Conservation (phyloP, 2,888 invertebrate species). For the Yponomeuta sedellus region DNA sequence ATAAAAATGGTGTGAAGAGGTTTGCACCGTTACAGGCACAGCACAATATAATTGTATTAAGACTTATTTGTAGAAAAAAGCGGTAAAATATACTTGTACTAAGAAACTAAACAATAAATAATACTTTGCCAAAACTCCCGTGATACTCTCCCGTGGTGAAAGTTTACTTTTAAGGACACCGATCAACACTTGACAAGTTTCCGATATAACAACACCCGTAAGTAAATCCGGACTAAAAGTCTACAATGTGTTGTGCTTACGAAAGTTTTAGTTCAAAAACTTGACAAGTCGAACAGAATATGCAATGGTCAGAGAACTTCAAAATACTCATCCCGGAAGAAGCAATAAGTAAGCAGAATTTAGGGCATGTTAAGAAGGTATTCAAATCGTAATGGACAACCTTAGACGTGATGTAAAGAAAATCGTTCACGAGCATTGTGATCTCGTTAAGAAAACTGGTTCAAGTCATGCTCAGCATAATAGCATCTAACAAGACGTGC, state of each 20-base stretch:
- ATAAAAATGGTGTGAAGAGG: too few relatives aligned
- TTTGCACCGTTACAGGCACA: too few relatives aligned
- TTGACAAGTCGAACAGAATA: background rate
- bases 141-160: background rate
- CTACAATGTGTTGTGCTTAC: too few relatives aligned
- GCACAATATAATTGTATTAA: too few relatives aligned
- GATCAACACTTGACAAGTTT: too few relatives aligned
- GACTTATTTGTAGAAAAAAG: too few relatives aligned
- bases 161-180: background rate
- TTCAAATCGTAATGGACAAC: constrained; percentile 6
- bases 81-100: too few relatives aligned
- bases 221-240: too few relatives aligned
- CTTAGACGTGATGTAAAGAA: constrained; percentile 17
- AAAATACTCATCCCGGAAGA: background rate
- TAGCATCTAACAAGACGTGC: constrained; percentile 22
- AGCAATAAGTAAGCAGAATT: background rate
- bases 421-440: constrained; percentile 37
- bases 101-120: too few relatives aligned
- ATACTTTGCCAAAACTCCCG: too few relatives aligned
- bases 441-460: constrained; percentile 39
- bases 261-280: too few relatives aligned
- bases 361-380: background rate
- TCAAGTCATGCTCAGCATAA: constrained; percentile 44
- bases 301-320: background rate
- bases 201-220: too few relatives aligned